Evolutionary conservation across 2,113 vertebrate genomes (phyloP), one percentile per base, ranked within the genome.

Genomic region (Suricata suricatta): DNA sequence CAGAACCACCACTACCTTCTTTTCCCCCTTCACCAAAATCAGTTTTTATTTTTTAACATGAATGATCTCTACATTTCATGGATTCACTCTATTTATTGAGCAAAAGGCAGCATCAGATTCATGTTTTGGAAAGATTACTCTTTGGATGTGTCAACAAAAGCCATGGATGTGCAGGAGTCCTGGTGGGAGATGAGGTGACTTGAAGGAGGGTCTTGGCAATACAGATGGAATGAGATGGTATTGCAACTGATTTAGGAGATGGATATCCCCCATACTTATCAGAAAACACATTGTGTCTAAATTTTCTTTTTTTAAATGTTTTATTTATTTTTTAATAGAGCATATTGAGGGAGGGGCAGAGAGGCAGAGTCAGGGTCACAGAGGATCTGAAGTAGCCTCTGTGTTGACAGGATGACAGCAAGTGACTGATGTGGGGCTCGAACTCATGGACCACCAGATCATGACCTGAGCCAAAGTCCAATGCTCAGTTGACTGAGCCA

Each of bases 91-190:
- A 31, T 68, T 63, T 79, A 52, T 2, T 60, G 23, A 82, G 38
- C 44, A 82, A 87, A 90, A 54, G 64, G 63, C 23, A 68, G 57
- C 23, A 52, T 60, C 27, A 76, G n/a, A 31, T 64, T 8, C 23
- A n/a, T 10, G 33, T 74, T 88, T 63, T 63, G 82, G 33, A 38
- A 41, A 41, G 54, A 74, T 52, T 6, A 17, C 12, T 35, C 35
- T 60, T 35, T 14, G 41, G 19, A 7, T 31, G 7, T 79, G 16
- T 13, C 47, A 50, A 31, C 13, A 44, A 19, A 47, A 71, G 47
- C 19, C 3, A 0, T 13, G 23, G 19, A 0, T 4, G 25, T 7
- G 66, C 21, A 3, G n/a, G n/a, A 23, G 29, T n/a, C 64, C 33
- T 54, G 9, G 0, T 29, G 27, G 84, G 16, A 71, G 71, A 44